Evolutionary conservation across 1,140 invertebrate genomes (phyloP), one percentile per base, ranked within the genome.

Genomic region (Drosophila jambulina): DNA sequence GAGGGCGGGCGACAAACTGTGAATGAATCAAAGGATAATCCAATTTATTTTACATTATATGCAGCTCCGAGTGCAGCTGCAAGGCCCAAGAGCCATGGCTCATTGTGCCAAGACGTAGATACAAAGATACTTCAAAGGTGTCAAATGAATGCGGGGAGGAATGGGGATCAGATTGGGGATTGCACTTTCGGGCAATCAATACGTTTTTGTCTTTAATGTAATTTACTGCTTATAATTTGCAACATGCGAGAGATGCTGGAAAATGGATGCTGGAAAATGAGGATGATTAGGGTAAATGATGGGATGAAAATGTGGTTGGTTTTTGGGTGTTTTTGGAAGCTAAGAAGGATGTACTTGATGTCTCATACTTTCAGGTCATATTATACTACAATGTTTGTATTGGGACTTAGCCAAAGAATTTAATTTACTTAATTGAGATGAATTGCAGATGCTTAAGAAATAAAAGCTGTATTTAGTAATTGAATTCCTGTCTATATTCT

Each of bases 1-100:
- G 81, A 70, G 81, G 32, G 64, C 48, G 85, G 85, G 85, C 82
- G 86, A 91, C 86, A 91, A 90, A 91, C 82, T 85, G 85, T 79
- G 87, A 91, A 91, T 91, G 87, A 91, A 91, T 91, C 87, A 91
- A 91, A 91, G 87, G 87, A 91, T 91, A 91, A 91, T 91, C 87
- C 87, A 91, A 91, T 91, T 91, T 91, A 91, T 91, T 91, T 91
- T 71, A 75, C 80, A 91, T 83, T 87, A 81, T 74, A 53, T 80
- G 72, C 64, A 60, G 57, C 60, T 59, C 51, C 34, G 34, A 58
- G n/a, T 70, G 69, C 51, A 72, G 69, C 65, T 70, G 65, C 69
- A 51, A 32, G 27, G 36, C 62, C 62, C 65, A 45, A 12, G 42
- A 36, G 36, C 38, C 42, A 15, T 62, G 43, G 56, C 46, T 48